These are phyloP conservation scores for Dolichoris vasculosae DNA, from an alignment of 1,140 invertebrate genomes.

Conservation along the genomic window DNA sequence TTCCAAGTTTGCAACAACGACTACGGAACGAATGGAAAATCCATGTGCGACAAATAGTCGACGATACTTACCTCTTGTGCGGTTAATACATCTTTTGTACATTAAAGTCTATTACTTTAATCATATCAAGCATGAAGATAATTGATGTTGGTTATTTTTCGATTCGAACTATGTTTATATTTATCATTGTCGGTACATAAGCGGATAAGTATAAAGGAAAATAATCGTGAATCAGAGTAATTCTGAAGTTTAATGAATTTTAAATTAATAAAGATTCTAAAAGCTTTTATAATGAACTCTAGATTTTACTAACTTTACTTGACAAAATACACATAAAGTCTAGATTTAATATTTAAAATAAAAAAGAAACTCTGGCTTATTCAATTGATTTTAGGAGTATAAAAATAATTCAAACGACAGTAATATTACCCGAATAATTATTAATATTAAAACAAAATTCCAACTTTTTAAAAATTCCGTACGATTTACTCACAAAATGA, in stretches of 20 bases:
- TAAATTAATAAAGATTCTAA: background rate
- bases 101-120: background rate
- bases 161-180: background rate
- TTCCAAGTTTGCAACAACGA: background rate
- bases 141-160: background rate
- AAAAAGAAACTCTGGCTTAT: too few relatives aligned
- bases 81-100: background rate
- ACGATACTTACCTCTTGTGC: background rate
- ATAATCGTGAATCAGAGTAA: background rate
- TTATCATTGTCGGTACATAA: background rate
- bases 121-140: background rate
- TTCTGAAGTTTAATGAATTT: too few relatives aligned
- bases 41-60: background rate
- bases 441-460: too few relatives aligned
- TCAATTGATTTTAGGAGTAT: too few relatives aligned
- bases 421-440: too few relatives aligned
- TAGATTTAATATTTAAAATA: too few relatives aligned
- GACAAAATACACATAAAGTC: too few relatives aligned
- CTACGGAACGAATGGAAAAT: background rate
- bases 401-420: too few relatives aligned
- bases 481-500: too few relatives aligned
- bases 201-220: background rate
- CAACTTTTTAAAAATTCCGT: too few relatives aligned
- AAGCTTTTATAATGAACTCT: background rate
- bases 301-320: background rate